Base-by-base conservation (phyloP, 1,140 invertebrate species). In the Stegodyphus mimosarum region DNA sequence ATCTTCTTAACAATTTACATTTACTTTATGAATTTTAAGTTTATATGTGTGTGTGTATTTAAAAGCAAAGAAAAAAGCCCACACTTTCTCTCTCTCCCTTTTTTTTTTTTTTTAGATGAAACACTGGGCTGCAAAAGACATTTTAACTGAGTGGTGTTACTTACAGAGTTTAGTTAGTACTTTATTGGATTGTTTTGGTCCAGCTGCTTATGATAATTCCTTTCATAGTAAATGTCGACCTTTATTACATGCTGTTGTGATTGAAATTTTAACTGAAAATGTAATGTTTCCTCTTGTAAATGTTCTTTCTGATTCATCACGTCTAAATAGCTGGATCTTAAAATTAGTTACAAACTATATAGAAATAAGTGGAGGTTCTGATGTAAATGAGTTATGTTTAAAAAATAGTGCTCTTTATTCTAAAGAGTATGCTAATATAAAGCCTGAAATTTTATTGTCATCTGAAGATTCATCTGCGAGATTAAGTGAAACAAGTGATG, bases 181-280 rank as follows among this genome's bases (percentile, higher is more conserved):
- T 67, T 78, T 89, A 33, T 72, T 89, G 49, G 88, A 88, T 69
- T 76, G 87, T n/a, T 87, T 88, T 63, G 76, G 87, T 15, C 89
- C 89, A 52, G 48, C 85, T 64, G 88, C 88, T 69, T 88, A 81
- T 84, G 74, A 86, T 53, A 77, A 87, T 48, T 74, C 87, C 52
- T 53, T 84, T 48, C 72, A 55, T 55, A 86, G 74, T 53, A 77
- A 77, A 66, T 51, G 49, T 15, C 63, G 69, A 71, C 73, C 83
- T 72, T 18, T 86, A 10, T 33, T 86, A 33, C 67, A 87, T 77
- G 76, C 86, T 55, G 72, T 88, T 11, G 33, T 89, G 10, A 84
- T 87, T 66, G 88, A 88, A 69, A 87, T 89, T 63, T 83, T 89
- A 76, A 88, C 87, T 87, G 75, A 88, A 74, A 88, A 87, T 80